A percentile compares a stretch with the other conserved stretches of the same genome.
Conservation (phyloP, 1,140 invertebrate species). For the Trialeurodes vaporariorum region DNA sequence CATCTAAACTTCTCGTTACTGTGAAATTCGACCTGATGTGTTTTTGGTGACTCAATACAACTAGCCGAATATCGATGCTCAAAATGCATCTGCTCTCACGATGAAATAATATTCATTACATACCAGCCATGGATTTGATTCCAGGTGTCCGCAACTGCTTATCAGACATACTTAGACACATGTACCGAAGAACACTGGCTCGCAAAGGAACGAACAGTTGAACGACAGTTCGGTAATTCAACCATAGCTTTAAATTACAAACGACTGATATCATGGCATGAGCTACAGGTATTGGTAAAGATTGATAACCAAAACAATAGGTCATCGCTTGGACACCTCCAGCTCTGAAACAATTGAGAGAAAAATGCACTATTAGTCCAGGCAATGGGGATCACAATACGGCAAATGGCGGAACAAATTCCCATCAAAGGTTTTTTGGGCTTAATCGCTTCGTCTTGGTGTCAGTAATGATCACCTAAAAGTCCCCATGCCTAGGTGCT, state of each 20-base stretch:
- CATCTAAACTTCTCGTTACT: too few species aligned
- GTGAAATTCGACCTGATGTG: too few species aligned
- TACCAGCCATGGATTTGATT: constrained; percentile 80
- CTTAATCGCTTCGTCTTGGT: too few species aligned
- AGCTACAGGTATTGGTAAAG: constrained; percentile 69
- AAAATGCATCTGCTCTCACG: too few species aligned
- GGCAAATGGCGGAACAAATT: too few species aligned
- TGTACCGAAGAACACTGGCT: constrained; percentile 75
- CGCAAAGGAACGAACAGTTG: constrained; percentile 77
- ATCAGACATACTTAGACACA: constrained; percentile 76
- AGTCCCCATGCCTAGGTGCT: too few species aligned
- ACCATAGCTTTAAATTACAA: constrained; percentile 87
- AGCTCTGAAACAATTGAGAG: constrained; percentile 59
- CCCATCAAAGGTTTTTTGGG: too few species aligned
- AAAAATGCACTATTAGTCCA: too few species aligned
- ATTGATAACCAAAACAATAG: constrained; percentile 63
- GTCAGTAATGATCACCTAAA: too few species aligned
- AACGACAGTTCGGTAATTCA: constrained; percentile 78
- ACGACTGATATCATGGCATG: constrained; percentile 83
- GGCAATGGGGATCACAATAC: too few species aligned
- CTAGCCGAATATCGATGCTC: too few species aligned
- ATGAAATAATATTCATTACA: constrained; percentile 18
- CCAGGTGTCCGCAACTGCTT: constrained; percentile 75
- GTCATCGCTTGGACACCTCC: constrained; percentile 77
- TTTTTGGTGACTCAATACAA: too few species aligned